Base-by-base conservation (phyloP, 2,888 invertebrate genomes). In the Phortica magna region DNA sequence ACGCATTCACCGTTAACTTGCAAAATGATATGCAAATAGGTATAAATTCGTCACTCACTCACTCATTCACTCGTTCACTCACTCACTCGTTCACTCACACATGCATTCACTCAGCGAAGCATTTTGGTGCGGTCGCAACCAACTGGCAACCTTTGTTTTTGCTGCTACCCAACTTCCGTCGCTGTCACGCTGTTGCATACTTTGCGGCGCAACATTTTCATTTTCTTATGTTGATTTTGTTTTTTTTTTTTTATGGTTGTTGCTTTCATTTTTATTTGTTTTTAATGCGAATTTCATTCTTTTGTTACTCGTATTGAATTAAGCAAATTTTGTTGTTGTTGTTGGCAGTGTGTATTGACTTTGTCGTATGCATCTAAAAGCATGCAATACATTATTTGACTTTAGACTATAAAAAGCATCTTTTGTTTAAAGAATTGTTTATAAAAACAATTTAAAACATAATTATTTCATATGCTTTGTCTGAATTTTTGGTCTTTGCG, bases 21-120 rank as follows among this genome's bases (percentile, higher is more conserved):
- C 83, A 84, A 88, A 89, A 89, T 89, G 84, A 89, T 90, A 90
- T 90, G 90, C 89, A 90, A 90, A 90, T 88, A 89, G 78, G 83
- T 81, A 85, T 88, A 88, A 88, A 89, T 85, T 85, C 87, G 85
- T 90, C 87, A 88, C 83, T 78, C 80, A 68, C 68, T 78, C 78
- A 42, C 67, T n/a, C n/a, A n/a, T n/a, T 1, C 14, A 31, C 61
- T 70, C 68, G n/a, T 31, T 31, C 31, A 31, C 31, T 31, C 78
- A 42, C 67, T 1, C 14, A 31, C 61, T 70, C 68, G n/a, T 31
- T 31, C 31, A 31, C 31, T 31, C 31, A 22, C 71, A 71, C 43
- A 55, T 71, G 53, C 9, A 53, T 17, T 31, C 1, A 31, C 31
- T 31, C 31, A 4, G 5, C 31, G 1, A 31, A 2, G 31, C 31